Percentiles rank a stretch among this genome's conserved stretches.
These are phyloP conservation scores for Petrocephalus sullivani DNA, from an alignment of 2,797 vertebrate genomes.

Conservation along the genomic window DNA sequence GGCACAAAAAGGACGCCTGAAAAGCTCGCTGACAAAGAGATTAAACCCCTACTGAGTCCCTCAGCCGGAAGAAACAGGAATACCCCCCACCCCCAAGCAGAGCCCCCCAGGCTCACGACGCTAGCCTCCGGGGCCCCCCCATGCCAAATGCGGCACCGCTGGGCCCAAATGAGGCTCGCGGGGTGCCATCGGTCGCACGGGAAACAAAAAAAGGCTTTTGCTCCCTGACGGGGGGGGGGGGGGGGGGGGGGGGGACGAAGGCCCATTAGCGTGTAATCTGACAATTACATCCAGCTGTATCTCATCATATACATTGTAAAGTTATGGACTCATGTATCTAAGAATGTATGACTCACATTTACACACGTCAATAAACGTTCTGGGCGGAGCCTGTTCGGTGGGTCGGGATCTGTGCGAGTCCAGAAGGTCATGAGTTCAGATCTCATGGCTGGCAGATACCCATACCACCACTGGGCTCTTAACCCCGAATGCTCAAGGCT, in stretches of 20 bases:
- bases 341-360: background rate
- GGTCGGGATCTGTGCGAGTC: background rate
- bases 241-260: background rate
- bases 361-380: background rate
- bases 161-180: background rate
- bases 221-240: background rate
- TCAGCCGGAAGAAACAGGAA: constrained; percentile 1
- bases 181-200: background rate
- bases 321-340: background rate
- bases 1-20: background rate
- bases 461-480: background rate
- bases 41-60: constrained; percentile 6
- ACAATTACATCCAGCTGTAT: background rate
- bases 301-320: background rate
- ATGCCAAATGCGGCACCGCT: background rate
- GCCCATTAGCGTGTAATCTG: background rate
- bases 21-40: constrained; percentile 6
- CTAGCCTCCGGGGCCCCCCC: background rate
- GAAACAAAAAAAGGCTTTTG: background rate
- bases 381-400: background rate
- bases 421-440: background rate
- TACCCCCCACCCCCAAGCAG: background rate
- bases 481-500: background rate
- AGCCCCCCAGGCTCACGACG: background rate
- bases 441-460: background rate